Conservation (phyloP, 53 echinoderm and acorn worm species). For the Patiria pectinifera region DNA sequence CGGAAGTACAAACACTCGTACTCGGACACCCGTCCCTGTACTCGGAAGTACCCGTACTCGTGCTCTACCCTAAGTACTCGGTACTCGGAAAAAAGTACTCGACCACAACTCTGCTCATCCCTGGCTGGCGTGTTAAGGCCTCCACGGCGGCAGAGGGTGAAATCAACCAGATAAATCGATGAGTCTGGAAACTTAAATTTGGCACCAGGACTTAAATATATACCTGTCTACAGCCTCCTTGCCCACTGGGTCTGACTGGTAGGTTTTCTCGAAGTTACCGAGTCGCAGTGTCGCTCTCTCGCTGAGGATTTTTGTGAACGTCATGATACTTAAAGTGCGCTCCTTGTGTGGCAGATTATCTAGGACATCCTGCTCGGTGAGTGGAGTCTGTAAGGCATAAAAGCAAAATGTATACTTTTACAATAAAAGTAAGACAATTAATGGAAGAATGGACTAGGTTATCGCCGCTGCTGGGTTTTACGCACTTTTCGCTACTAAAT, state of each 20-base stretch:
- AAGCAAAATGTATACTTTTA: neutral
- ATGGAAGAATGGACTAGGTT: too few relatives aligned
- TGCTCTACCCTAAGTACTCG: too few relatives aligned
- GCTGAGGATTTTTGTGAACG: slow-evolving; percentile 61
- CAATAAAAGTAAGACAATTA: too few relatives aligned
- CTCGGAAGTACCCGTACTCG: too few relatives aligned
- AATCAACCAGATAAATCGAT: neutral
- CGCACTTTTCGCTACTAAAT: too few relatives aligned
- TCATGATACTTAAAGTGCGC: slow-evolving; percentile 45
- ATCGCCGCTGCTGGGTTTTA: too few relatives aligned
- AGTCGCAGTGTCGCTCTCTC: slow-evolving; percentile 61
- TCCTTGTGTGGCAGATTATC: slow-evolving; percentile 56
- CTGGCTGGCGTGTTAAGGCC: too few relatives aligned
- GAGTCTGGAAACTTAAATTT: too few relatives aligned
- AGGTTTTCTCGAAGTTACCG: slow-evolving; percentile 73
- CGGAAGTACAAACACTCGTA: too few relatives aligned
- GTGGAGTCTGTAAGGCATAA: slow-evolving; percentile 26
- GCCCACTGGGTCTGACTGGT: slow-evolving; percentile 66
- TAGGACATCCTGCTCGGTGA: slow-evolving; percentile 50
- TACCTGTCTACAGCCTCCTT: slow-evolving; percentile 63
- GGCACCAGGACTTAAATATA: neutral
- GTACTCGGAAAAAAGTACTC: too few relatives aligned
- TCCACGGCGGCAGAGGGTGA: neutral
- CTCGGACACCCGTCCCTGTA: too few relatives aligned
- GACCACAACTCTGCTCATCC: too few relatives aligned